Base-by-base conservation (phyloP, 1,140 invertebrate genomes). In the Oryctes rhinoceros region DNA sequence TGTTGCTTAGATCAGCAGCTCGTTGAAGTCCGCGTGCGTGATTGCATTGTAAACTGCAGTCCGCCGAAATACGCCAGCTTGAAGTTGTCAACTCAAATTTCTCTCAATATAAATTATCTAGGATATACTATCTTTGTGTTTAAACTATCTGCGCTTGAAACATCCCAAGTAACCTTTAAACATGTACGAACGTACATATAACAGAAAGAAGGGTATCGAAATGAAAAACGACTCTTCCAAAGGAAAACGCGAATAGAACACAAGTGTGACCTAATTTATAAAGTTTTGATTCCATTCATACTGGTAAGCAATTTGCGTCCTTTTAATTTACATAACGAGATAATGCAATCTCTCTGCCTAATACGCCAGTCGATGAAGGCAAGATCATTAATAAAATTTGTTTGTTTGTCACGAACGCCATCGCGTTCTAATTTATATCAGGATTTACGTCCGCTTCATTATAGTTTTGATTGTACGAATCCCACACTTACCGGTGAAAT, bases 321-420 rank as follows among this genome's bases (percentile, higher is more conserved):
- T 30, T 67, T 67, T 67, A 67, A 67, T 67, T 67, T 67, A 67
- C 24, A 67, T 30, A 67, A 67, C 62, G 62, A 67, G 62, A 67
- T 67, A 67, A 67, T 67, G 62, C 24, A 67, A 67, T 67, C 62
- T 67, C 62, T 67, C 11, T 20, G 62, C 18, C 18, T 67, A 67
- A 67, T 18, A 67, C 24, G 62, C 5, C 24, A 67, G 62, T 67
- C 62, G 62, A 67, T 4, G 62, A 67, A 18, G 62, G 62, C 4
- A 6, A 18, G n/a, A 18, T 67, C 62, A 67, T 67, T 67, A 67
- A 67, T 67, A 67, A 67, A 67, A 67, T 67, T 67, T 67, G 18
- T 67, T 67, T 67, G 62, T 67, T 67, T 18, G 62, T 18, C 62
- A 67, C 62, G 62, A 67, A 67, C 62, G 24, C 18, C 4, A 24